Evolutionary conservation across 2,797 vertebrate species (phyloP), one percentile per base, ranked within the genome.

Genomic region (Lerista edwardsae): DNA sequence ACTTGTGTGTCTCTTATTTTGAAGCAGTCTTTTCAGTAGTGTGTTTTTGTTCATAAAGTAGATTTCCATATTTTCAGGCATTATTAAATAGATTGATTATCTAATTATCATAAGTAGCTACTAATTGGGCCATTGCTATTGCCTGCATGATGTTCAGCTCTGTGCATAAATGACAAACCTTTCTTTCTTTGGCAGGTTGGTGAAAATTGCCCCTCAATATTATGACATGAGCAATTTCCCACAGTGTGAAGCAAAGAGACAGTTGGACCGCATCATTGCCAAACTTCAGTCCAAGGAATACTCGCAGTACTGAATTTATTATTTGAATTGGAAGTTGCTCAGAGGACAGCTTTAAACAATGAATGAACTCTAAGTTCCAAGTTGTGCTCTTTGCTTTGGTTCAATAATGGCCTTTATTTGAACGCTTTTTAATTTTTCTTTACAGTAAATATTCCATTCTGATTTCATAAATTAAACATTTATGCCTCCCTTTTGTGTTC

Each of bases 201-300:
- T 98, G 96, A 98, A 98, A 97, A 97, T 99, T 91, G 97, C 98
- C 94, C 97, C 98, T 90, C 98, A 98, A 94, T 99, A 99, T 97
- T 99, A 99, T 82, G 97, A 99, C 96, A 98, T 99, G 98, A 94
- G 97, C 94, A 99, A 99, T 97, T 99, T 99, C 95, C 98, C 98
- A 89, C 98, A 98, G 96, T 99, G 98, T 82, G 98, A 99, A 96
- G 98, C 98, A 89, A 99, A 98, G 95, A 97, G 98, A 95, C 98
- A 99, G 95, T 95, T 99, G 97, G 98, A 99, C 94, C 97, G 98
- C 93, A 98, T 99, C 94, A 95, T 98, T 94, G 97, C 97, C 93
- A 99, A 99, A 96, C 95, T 98, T 96, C 97, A 98, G 91, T 98
- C 98, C 93, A 99, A 99, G 97, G 98, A 99, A 95, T 98, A 98